Percentiles rank a stretch among this genome's conserved stretches.
These are phyloP conservation scores for Sinopyrophorus schimmeli DNA, from an alignment of 2,888 invertebrate genomes.

Conservation along the genomic window DNA sequence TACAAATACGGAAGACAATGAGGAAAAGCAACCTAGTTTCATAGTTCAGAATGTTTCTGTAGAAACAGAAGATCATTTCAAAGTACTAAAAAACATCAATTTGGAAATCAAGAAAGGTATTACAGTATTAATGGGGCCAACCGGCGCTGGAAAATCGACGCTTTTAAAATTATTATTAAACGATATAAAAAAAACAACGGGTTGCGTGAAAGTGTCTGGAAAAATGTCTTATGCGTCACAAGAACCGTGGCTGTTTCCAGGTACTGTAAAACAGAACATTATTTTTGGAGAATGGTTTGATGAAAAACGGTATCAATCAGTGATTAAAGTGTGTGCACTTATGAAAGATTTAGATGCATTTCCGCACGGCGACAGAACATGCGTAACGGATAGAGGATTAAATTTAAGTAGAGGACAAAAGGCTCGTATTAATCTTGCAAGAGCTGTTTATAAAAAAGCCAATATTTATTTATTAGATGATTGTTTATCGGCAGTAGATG, in stretches of 20 bases:
- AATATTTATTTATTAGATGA: slow-evolving; percentile 78
- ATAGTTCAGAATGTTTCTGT: slow-evolving; percentile 63
- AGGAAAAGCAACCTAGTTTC: slow-evolving; percentile 3
- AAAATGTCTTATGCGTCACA: slow-evolving; percentile 59
- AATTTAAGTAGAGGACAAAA: slow-evolving; percentile 79
- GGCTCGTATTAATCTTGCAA: slow-evolving; percentile 74
- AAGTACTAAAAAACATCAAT: slow-evolving; percentile 51
- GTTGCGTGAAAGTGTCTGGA: slow-evolving; percentile 68
- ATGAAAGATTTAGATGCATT: slow-evolving; percentile 70
- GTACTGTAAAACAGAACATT: slow-evolving; percentile 73
- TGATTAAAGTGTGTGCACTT: slow-evolving; percentile 65
- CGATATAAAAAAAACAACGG: slow-evolving; percentile 68
- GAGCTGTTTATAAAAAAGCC: slow-evolving; percentile 71
- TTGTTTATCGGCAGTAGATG: slow-evolving; percentile 76
- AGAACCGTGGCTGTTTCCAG: slow-evolving; percentile 62
- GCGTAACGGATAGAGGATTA: slow-evolving; percentile 78
- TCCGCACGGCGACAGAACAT: slow-evolving; percentile 70
- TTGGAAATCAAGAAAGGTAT: slow-evolving; percentile 51
- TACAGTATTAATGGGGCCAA: slow-evolving; percentile 62
- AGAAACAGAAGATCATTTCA: slow-evolving; percentile 55
- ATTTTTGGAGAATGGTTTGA: slow-evolving; percentile 68
- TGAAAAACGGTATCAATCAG: slow-evolving; percentile 59
- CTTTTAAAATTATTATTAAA: slow-evolving; percentile 62
- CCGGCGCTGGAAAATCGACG: slow-evolving; percentile 65
- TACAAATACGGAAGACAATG: slow-evolving; percentile 23